Base-by-base conservation (phyloP, 2,797 vertebrate genomes). In the Melanotaenia maccullochi region DNA sequence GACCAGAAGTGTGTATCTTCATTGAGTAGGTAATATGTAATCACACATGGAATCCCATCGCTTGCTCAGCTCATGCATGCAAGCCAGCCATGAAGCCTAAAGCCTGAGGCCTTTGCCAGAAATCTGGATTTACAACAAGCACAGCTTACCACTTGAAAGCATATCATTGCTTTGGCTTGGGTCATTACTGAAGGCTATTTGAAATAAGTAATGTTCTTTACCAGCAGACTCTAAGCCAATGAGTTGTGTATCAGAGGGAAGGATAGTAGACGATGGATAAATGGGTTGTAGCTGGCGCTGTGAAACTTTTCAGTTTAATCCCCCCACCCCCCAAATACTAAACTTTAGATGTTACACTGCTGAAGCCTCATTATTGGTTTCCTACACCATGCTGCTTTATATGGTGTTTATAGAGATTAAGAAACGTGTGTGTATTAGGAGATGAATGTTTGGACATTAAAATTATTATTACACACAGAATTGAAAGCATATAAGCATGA, bases 111-210 rank as follows among this genome's bases (percentile, higher is more conserved):
- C 54, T 6, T 55, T 85, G 89, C 89, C 90, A 92, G 66, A 76
- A 87, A 87, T 65, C 44, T 75, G 82, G 87, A 90, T 93, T 90
- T 93, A 73, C 71, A 67, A 60, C 60, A 22, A 79, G 68, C 51
- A 59, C 72, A 69, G 88, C 68, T 87, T 86, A 74, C 32, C 76
- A 73, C 75, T 78, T 67, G 62, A 86, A 73, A 89, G 87, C 72
- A 56, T 90, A 88, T 90, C 82, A 85, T 78, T 64, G 73, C 77
- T 54, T 63, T 47, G 68, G 62, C 73, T 75, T 42, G n/a, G 73
- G 76, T 85, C 80, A 73, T 75, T 70, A 63, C 77, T 25, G 36
- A 89, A 83, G 79, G 73, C 77, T 75, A 77, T 89, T 86, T 85
- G 76, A 85, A 86, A 81, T 38, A 76, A 82, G 75, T 66, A 78